Percentiles rank a stretch among this genome's conserved stretches.
Conservation (phyloP, 2,113 vertebrate species). For the Phylloscopus whistleri region DNA sequence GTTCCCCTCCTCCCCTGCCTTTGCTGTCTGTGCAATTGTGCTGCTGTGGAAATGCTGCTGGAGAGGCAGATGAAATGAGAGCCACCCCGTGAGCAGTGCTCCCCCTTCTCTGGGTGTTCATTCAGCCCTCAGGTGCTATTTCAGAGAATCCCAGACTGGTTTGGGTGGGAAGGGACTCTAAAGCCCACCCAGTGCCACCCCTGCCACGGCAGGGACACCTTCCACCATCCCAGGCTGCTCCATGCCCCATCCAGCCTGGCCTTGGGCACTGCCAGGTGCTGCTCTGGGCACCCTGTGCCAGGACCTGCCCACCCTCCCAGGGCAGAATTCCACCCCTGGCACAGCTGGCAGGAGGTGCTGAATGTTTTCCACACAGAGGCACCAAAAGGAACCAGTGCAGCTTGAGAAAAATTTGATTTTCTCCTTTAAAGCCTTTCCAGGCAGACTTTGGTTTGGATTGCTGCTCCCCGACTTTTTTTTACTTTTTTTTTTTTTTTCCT, state of each 20-base stretch:
- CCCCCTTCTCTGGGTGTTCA: background rate
- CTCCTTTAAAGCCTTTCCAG: slow-evolving; percentile 31
- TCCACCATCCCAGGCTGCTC: background rate
- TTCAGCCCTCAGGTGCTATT: background rate
- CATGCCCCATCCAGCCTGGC: background rate
- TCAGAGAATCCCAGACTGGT: background rate
- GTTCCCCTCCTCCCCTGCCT: background rate
- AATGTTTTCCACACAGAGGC: background rate
- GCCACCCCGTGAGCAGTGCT: background rate
- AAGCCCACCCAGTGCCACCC: accelerated
- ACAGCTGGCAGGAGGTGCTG: background rate
- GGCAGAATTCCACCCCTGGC: background rate
- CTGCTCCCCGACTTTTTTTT: background rate
- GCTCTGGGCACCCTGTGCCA: background rate
- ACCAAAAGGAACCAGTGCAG: background rate
- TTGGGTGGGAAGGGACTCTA: background rate
- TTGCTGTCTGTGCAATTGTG: background rate
- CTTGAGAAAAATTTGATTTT: background rate
- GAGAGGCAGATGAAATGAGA: background rate
- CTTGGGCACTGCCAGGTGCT: background rate
- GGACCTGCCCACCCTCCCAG: background rate
- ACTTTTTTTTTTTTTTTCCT: no score
- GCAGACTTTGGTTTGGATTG: slow-evolving; percentile 39
- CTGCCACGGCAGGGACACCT: background rate
- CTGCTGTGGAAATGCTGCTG: background rate